phyloP scores from a whole-genome alignment of 2,888 invertebrate species.

The Hirtodrosophila cameraria region DNA sequence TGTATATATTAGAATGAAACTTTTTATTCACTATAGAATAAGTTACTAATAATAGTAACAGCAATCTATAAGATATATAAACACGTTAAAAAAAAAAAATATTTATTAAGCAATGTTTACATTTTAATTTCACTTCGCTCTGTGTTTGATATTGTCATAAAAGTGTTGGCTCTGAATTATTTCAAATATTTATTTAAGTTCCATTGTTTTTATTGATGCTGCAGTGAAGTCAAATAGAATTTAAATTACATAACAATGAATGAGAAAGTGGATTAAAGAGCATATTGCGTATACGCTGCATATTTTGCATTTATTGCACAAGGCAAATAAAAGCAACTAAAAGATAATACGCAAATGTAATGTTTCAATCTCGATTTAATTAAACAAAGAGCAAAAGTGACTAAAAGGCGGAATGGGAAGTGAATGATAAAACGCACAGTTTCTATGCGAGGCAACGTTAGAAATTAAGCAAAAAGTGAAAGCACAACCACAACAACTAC shows the following conservation, averaged over 20 bases:
- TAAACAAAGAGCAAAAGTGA: slow-evolving; percentile 41
- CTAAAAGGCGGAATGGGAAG: background rate
- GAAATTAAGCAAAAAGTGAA: slow-evolving; percentile 21
- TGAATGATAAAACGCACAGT: slow-evolving; percentile 3
- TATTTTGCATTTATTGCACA: slow-evolving; percentile 17
- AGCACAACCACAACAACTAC: slow-evolving; percentile 23
- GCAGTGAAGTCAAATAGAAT: slow-evolving; percentile 1
- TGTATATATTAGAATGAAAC: too few species aligned
- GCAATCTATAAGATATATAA: too few species aligned
- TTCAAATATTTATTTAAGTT: background rate
- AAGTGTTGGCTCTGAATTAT: background rate
- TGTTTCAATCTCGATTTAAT: slow-evolving; percentile 62
- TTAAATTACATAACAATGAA: slow-evolving; percentile 9
- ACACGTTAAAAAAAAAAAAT: too few species aligned
- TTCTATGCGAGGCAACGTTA: background rate
- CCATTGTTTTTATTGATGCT: slow-evolving; percentile 10
- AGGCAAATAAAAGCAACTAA: background rate
- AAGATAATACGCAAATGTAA: slow-evolving; percentile 13
- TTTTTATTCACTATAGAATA: too few species aligned
- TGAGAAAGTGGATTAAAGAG: slow-evolving; percentile 16
- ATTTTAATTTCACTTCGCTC: background rate
- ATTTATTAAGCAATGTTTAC: slow-evolving; percentile 16
- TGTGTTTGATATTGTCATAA: background rate
- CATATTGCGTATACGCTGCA: slow-evolving; percentile 19
- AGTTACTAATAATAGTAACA: too few species aligned